Percentiles rank a stretch among this genome's conserved stretches.
Conservation (phyloP, 2,797 vertebrate species). For the Chaunax sp. region DNA sequence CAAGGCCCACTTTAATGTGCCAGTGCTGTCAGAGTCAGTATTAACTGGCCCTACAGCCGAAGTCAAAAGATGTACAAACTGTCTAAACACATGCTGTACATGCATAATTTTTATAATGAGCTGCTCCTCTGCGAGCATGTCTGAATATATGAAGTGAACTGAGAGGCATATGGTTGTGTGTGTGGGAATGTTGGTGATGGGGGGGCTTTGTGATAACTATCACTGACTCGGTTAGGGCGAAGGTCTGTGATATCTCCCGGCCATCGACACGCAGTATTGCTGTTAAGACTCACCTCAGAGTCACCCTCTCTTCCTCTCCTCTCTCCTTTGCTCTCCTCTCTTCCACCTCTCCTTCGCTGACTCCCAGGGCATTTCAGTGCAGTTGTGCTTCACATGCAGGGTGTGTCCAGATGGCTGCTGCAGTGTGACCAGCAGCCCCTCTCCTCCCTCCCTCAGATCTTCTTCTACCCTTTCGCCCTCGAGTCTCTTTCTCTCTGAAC, state of each 20-base stretch:
- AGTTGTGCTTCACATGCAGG: constrained; percentile 82
- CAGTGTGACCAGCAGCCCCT: constrained; percentile 70
- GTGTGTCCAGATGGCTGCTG: constrained; percentile 79
- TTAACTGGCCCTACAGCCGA: constrained; percentile 14
- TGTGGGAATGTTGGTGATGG: constrained; percentile 39
- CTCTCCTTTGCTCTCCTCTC: constrained; percentile 15
- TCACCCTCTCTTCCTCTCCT: constrained; percentile 65
- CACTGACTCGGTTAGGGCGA: constrained; percentile 73
- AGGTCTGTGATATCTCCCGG: constrained; percentile 78
- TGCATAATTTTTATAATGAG: constrained; percentile 75
- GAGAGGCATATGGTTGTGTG: constrained; percentile 27
- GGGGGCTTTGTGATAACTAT: constrained; percentile 75
- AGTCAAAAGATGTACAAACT: constrained; percentile 58
- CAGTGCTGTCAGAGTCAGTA: constrained; percentile 44
- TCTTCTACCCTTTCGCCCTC: constrained; percentile 68
- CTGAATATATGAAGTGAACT: constrained; percentile 48
- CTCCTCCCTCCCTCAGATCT: constrained; percentile 59
- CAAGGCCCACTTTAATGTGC: constrained; percentile 14
- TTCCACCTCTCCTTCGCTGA: constrained; percentile 40
- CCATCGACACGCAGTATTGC: constrained; percentile 74
- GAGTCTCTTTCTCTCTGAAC: constrained; percentile 67
- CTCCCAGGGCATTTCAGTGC: constrained; percentile 68
- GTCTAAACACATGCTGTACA: constrained; percentile 45
- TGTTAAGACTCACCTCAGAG: constrained; percentile 76
- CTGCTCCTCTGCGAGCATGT: constrained; percentile 46